Evolutionary conservation across 2,113 vertebrate species (phyloP).

Genomic region (Pachyramphus minor): DNA sequence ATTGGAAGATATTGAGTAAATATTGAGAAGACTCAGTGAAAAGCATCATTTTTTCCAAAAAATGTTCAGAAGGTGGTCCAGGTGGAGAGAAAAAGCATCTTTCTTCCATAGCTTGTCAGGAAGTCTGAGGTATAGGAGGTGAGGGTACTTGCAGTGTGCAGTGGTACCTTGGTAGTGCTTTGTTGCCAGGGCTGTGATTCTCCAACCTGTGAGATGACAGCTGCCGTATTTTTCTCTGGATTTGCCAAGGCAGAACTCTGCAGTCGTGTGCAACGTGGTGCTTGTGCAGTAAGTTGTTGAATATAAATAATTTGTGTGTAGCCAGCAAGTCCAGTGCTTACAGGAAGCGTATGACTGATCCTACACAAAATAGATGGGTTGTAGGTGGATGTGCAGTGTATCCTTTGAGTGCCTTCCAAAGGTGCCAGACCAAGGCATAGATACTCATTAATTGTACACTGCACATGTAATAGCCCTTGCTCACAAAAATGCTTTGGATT

Average conservation of each 20-base stretch:
- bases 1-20: neutral
- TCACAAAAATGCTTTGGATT: neutral
- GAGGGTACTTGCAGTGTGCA: neutral
- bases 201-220: neutral
- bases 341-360: neutral
- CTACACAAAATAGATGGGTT: neutral
- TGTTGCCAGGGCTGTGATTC: neutral
- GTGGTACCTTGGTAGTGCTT: neutral
- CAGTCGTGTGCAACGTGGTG: neutral
- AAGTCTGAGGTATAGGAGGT: neutral
- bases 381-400: neutral
- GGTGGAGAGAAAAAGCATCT: neutral
- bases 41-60: neutral
- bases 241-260: neutral
- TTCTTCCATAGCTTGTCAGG: neutral
- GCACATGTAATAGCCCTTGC: neutral
- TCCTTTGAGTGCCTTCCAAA: neutral
- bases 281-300: neutral
- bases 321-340: neutral
- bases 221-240: neutral
- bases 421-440: neutral
- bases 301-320: neutral
- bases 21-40: neutral
- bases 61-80: neutral
- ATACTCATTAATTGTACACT: neutral